Evolutionary conservation across 1,140 invertebrate species (phyloP).

Genomic region (Megathymus violae): DNA sequence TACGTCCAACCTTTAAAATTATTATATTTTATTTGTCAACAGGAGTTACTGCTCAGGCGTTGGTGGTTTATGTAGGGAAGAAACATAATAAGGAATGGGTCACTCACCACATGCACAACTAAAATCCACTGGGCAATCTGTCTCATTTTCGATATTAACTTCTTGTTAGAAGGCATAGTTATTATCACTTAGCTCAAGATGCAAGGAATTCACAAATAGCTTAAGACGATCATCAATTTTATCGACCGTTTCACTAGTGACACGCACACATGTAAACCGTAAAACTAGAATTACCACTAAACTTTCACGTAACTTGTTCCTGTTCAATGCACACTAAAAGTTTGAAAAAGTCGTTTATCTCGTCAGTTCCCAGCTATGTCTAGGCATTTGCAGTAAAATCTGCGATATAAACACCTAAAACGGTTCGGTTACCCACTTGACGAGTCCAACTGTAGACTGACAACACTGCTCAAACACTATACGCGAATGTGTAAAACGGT

Average conservation of each 20-base stretch:
- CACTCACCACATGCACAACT: conserved; percentile 76
- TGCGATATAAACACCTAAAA: conserved; percentile 78
- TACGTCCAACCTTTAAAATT: background rate
- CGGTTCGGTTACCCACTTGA: conserved; percentile 68
- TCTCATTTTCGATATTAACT: conserved; percentile 72
- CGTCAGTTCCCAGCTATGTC: conserved; percentile 53
- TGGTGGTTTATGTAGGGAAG: background rate
- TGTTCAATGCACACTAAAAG: conserved; percentile 50
- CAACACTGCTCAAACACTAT: conserved; percentile 81
- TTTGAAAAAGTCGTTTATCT: conserved; percentile 59
- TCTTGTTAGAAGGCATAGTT: conserved; percentile 79
- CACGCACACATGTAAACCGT: conserved; percentile 71
- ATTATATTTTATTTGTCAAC: background rate
- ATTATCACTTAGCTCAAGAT: conserved; percentile 51
- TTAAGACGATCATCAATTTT: conserved; percentile 70
- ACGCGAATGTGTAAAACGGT: conserved; percentile 83
- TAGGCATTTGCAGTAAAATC: conserved; percentile 73
- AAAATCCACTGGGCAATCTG: conserved; percentile 77
- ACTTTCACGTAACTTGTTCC: conserved; percentile 77
- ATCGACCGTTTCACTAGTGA: conserved; percentile 79
- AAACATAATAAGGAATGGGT: conserved; percentile 20
- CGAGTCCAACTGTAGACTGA: conserved; percentile 80
- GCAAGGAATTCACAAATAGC: conserved; percentile 74
- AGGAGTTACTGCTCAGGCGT: background rate
- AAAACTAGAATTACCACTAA: conserved; percentile 66